These are phyloP conservation scores for Temnothorax ravouxi DNA, from an alignment of 2,888 invertebrate genomes.

Conservation along the genomic window DNA sequence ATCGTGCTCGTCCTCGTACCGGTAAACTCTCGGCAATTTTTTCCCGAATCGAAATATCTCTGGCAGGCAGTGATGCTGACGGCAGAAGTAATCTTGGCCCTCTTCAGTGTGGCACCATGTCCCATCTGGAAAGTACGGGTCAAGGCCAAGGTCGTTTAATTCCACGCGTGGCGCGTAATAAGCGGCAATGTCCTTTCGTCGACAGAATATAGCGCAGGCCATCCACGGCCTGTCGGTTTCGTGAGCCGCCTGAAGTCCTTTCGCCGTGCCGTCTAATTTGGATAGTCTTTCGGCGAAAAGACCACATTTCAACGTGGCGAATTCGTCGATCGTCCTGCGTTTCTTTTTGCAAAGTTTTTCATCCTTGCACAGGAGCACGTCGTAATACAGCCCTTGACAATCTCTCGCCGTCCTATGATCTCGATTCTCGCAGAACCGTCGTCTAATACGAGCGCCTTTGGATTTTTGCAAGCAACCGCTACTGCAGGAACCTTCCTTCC, in stretches of 20 bases:
- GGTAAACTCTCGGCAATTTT: slow-evolving; percentile 74
- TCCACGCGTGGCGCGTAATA: slow-evolving; percentile 93
- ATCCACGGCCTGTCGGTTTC: slow-evolving; percentile 92
- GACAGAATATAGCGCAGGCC: slow-evolving; percentile 93
- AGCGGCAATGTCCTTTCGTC: slow-evolving; percentile 89
- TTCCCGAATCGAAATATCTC: slow-evolving; percentile 85
- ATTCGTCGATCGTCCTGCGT: slow-evolving; percentile 87
- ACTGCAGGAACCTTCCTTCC: slow-evolving; percentile 89
- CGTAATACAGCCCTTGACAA: slow-evolving; percentile 89
- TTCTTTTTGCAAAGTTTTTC: slow-evolving; percentile 88
- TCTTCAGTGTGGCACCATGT: slow-evolving; percentile 92
- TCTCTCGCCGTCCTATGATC: slow-evolving; percentile 83
- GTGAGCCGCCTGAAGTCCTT: slow-evolving; percentile 92
- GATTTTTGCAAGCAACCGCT: slow-evolving; percentile 90
- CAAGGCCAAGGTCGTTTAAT: slow-evolving; percentile 91
- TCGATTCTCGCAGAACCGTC: slow-evolving; percentile 88
- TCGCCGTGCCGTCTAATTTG: slow-evolving; percentile 89
- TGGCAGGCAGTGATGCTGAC: slow-evolving; percentile 92
- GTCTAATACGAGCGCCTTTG: slow-evolving; percentile 88
- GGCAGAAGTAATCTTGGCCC: slow-evolving; percentile 90
- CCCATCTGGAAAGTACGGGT: slow-evolving; percentile 92
- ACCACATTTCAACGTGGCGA: slow-evolving; percentile 89
- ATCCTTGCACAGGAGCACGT: slow-evolving; percentile 91
- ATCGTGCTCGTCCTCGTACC: slow-evolving; percentile 81
- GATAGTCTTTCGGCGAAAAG: slow-evolving; percentile 89